A percentile compares a stretch with the other conserved stretches of the same genome.
These are phyloP conservation scores for Pectinophora gossypiella DNA, from an alignment of 1,140 invertebrate species.

Conservation along the genomic window DNA sequence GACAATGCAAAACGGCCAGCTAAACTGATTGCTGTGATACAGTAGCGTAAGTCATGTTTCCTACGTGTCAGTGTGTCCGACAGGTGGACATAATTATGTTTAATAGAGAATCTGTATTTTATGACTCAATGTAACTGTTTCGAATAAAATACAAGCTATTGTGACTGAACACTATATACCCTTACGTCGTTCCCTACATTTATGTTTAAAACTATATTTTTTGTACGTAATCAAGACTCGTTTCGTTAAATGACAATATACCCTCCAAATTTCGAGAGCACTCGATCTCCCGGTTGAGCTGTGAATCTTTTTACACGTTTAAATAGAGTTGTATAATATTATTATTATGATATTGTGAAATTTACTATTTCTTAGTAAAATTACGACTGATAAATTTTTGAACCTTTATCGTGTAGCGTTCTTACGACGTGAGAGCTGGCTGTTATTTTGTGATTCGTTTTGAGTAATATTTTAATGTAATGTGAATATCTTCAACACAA, in stretches of 20 bases:
- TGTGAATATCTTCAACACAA: slow-evolving; percentile 10
- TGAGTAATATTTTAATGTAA: slow-evolving; percentile 27
- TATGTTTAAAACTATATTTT: too few species aligned
- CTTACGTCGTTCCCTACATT: too few species aligned
- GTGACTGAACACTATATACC: too few species aligned
- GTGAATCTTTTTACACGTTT: slow-evolving; percentile 20
- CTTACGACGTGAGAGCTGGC: slow-evolving; percentile 51
- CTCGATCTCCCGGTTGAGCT: slow-evolving; percentile 14
- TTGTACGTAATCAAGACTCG: too few species aligned
- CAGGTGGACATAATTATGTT: too few species aligned
- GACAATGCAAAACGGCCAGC: too few species aligned
- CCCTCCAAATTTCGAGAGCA: slow-evolving; percentile 15
- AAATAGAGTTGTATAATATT: slow-evolving; percentile 24
- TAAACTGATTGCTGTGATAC: too few species aligned
- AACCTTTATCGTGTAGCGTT: slow-evolving; percentile 56
- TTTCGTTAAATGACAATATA: slow-evolving; percentile 32
- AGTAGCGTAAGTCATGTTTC: too few species aligned
- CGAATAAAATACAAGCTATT: too few species aligned
- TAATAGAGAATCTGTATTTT: too few species aligned
- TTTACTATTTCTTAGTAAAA: slow-evolving; percentile 39
- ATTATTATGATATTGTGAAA: slow-evolving; percentile 22
- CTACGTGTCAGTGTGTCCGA: too few species aligned
- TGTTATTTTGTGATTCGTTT: slow-evolving; percentile 63
- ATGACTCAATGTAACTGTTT: too few species aligned
- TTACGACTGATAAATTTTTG: slow-evolving; percentile 63